Evolutionary conservation across 1,140 invertebrate genomes (phyloP).

Genomic region (Stratiolaelaps scimitus): DNA sequence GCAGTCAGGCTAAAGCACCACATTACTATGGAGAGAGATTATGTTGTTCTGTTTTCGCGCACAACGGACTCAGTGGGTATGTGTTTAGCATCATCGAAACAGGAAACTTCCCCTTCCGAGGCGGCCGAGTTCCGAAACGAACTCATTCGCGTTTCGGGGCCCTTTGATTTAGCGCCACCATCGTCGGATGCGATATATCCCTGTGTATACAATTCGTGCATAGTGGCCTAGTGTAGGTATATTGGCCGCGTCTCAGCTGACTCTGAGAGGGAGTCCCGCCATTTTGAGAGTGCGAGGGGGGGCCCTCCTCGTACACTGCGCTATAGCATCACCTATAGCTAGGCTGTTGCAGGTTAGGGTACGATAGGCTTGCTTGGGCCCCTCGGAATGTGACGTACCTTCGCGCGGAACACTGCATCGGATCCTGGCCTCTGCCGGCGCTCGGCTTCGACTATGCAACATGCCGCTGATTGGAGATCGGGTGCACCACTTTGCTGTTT

Average conservation of each 20-base stretch:
- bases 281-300: constrained; percentile 27
- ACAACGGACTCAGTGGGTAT: too few relatives aligned
- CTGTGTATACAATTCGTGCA: background rate
- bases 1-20: too few relatives aligned
- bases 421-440: background rate
- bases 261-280: background rate
- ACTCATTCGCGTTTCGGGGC: background rate
- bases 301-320: background rate
- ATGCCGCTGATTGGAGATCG: constrained; percentile 11
- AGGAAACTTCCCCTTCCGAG: background rate
- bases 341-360: background rate
- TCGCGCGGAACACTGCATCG: constrained; percentile 9
- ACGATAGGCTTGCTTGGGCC: background rate
- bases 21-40: too few relatives aligned
- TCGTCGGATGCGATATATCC: background rate
- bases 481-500: background rate
- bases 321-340: too few relatives aligned
- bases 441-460: constrained; percentile 26
- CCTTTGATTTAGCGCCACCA: background rate
- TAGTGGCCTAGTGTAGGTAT: background rate
- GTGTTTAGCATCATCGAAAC: background rate
- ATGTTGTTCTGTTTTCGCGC: too few relatives aligned
- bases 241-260: constrained; percentile 3
- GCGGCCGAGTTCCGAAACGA: too few relatives aligned
- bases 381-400: background rate